These are phyloP conservation scores for Semicossyphus pulcher DNA, from an alignment of 2,113 vertebrate genomes.

Conservation along the genomic window DNA sequence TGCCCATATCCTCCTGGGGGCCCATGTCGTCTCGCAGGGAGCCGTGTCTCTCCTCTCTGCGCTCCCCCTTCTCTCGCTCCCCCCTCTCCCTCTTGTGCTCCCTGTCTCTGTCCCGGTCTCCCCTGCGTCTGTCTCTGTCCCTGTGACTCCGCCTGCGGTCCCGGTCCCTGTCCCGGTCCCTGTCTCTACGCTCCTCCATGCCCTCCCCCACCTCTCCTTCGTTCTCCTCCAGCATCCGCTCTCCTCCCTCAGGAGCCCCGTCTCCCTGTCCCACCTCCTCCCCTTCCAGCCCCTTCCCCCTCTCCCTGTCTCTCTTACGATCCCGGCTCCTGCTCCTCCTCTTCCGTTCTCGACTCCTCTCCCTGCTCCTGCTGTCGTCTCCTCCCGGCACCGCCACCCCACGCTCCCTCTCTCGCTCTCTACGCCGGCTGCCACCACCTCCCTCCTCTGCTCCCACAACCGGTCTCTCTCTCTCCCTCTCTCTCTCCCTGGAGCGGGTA, in stretches of 20 bases:
- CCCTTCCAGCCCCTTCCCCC: slow-evolving; percentile 79
- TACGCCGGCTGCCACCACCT: slow-evolving; percentile 58
- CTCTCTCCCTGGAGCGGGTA: slow-evolving; percentile 85
- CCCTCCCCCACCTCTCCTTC: slow-evolving; percentile 82
- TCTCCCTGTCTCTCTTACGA: slow-evolving; percentile 86
- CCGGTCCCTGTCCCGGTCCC: slow-evolving; percentile 80
- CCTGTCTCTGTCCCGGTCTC: slow-evolving; percentile 86
- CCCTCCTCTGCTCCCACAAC: slow-evolving; percentile 61
- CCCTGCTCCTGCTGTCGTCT: slow-evolving; percentile 78
- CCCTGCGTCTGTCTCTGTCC: slow-evolving; percentile 76
- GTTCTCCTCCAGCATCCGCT: slow-evolving; percentile 81
- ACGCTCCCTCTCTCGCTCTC: slow-evolving; percentile 74
- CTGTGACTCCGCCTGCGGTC: slow-evolving; percentile 83
- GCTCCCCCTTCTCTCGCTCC: slow-evolving; percentile 84
- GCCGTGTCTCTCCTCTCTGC: slow-evolving; percentile 80
- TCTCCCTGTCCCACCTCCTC: slow-evolving; percentile 77
- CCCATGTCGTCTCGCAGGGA: slow-evolving; percentile 64
- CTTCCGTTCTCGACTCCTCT: slow-evolving; percentile 82
- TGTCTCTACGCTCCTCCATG: slow-evolving; percentile 78
- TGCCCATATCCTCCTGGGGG: slow-evolving; percentile 80
- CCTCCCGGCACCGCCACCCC: slow-evolving; percentile 25
- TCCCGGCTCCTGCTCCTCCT: slow-evolving; percentile 81
- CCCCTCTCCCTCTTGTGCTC: slow-evolving; percentile 84
- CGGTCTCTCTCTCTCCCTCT: slow-evolving; percentile 66
- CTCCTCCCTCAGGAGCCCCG: slow-evolving; percentile 47